Evolutionary conservation across 2,797 vertebrate species (phyloP).

Genomic region (Poeciliopsis paucimaculata): DNA sequence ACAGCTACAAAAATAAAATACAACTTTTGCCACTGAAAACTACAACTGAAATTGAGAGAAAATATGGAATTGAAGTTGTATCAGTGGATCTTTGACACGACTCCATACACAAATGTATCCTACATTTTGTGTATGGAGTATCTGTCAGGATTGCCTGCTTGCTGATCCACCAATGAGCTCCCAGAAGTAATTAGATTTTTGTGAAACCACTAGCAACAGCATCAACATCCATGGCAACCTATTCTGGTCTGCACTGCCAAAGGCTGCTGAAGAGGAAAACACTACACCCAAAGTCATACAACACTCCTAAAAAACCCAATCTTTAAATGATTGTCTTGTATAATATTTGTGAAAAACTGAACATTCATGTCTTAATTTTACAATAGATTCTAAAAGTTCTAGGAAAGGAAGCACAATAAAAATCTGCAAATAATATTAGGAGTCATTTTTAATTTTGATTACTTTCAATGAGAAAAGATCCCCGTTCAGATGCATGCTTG

Average conservation of each 20-base stretch:
- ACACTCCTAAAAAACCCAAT: not conserved
- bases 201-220: constrained; percentile 57
- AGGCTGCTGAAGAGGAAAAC: constrained; percentile 4
- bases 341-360: not conserved
- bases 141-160: constrained; percentile 26
- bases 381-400: not conserved
- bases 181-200: constrained; percentile 54
- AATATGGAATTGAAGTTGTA: constrained; percentile 1
- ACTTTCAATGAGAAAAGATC: not conserved
- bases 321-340: not conserved
- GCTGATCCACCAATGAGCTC: constrained; percentile 58
- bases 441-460: too few relatives aligned
- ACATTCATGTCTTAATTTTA: not conserved
- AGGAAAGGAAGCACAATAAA: not conserved
- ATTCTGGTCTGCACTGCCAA: constrained; percentile 15
- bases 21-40: not conserved
- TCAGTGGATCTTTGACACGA: not conserved
- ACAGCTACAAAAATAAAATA: not conserved
- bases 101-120: too few relatives aligned
- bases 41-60: not conserved
- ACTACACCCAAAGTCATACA: not conserved
- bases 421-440: not conserved
- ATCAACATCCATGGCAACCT: constrained; percentile 65
- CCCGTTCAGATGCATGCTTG: not conserved
- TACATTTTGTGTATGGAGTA: not conserved